Conservation (phyloP, 1,140 invertebrate genomes). For the Lordiphosa clarofinis region DNA sequence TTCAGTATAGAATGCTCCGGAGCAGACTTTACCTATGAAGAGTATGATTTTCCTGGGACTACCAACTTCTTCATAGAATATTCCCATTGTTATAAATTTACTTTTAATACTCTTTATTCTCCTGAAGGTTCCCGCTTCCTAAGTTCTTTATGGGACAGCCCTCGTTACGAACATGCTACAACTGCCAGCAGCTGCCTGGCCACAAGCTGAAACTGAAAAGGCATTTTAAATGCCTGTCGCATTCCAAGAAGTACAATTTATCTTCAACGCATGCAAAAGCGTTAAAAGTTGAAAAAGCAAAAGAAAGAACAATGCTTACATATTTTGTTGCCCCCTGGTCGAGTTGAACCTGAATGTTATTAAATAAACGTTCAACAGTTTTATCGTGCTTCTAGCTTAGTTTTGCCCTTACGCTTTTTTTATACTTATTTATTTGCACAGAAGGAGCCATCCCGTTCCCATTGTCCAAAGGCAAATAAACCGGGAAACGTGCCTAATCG, state of each 20-base stretch:
- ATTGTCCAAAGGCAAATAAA: constrained; percentile 65
- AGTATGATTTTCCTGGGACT: no score
- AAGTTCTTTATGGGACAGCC: no score
- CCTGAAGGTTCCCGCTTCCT: no score
- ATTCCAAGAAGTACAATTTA: constrained; percentile 54
- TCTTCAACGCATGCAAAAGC: constrained; percentile 38
- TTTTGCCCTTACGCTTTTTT: constrained; percentile 1
- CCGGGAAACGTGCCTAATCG: constrained; percentile 74
- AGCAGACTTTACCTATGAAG: no score
- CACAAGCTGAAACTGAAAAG: constrained; percentile 50
- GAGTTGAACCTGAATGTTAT: constrained; percentile 34
- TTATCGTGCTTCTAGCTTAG: constrained; percentile 16
- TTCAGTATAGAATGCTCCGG: no score
- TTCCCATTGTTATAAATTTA: no score
- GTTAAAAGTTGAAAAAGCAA: constrained; percentile 26
- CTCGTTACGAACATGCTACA: constrained; percentile 40
- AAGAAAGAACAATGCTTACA: constrained; percentile 9
- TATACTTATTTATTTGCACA: constrained; percentile 7
- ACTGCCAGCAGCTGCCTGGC: constrained; percentile 29
- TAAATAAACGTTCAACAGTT: constrained; percentile 38
- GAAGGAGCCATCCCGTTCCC: constrained; percentile 12
- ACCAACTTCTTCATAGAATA: no score
- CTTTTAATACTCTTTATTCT: no score
- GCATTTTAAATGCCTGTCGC: constrained; percentile 60
- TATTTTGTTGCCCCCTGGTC: constrained; percentile 9